A percentile compares a stretch with the other conserved stretches of the same genome.
phyloP scores from a whole-genome alignment of 2,888 invertebrate species.

The Temnothorax rugatulus region DNA sequence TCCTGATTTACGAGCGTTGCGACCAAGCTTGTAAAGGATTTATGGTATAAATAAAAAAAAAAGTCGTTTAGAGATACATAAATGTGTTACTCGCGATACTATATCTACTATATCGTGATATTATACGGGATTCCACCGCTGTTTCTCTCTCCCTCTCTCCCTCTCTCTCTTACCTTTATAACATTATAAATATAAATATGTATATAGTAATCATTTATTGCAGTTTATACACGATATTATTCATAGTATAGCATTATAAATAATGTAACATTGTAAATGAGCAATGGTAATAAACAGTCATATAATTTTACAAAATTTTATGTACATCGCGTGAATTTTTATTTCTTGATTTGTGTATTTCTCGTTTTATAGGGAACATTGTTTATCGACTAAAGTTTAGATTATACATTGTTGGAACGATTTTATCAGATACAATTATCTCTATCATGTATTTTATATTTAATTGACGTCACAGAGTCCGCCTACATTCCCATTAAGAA shows the following conservation, averaged over 20 bases:
- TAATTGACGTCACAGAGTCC: background rate
- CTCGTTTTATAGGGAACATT: background rate
- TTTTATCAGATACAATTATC: background rate
- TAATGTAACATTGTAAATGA: background rate
- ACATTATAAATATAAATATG: background rate
- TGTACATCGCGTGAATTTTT: background rate
- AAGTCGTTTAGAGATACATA: background rate
- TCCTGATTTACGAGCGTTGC: slow-evolving; percentile 36
- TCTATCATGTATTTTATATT: background rate
- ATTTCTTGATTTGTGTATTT: background rate
- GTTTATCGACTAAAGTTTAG: background rate
- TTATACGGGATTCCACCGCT: background rate
- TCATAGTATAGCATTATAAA: background rate
- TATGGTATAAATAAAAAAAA: slow-evolving; percentile 27
- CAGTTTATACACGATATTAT: background rate
- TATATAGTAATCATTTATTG: background rate
- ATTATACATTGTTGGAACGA: background rate
- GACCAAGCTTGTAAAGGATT: slow-evolving; percentile 2
- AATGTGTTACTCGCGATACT: slow-evolving; percentile 3
- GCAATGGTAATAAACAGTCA: background rate
- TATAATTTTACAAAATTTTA: background rate
- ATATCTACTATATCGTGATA: background rate
- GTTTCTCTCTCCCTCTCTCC: background rate
- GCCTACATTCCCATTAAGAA: background rate
- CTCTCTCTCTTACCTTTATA: background rate